Evolutionary conservation across 2,797 vertebrate genomes (phyloP), one percentile per base, ranked within the genome.

Genomic region (Cheirogaleus major): DNA sequence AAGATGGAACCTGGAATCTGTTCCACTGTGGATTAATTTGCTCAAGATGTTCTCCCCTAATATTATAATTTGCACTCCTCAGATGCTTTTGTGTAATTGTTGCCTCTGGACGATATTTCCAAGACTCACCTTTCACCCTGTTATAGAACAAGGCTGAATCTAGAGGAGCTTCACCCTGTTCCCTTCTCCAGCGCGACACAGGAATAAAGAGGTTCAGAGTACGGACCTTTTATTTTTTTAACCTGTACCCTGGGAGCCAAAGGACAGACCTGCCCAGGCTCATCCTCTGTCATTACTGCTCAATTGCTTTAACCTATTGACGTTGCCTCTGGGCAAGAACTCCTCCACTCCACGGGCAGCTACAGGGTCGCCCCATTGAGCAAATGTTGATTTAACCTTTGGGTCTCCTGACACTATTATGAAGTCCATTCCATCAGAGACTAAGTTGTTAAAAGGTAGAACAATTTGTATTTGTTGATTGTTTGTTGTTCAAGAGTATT

Each of bases 311-410:
- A 98, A 98, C 98, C 98, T 98, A 93, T 98, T 98, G 98, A 98
- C 98, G 98, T 98, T 94, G 95, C 95, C 97, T 94, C 97, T 97
- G 91, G 96, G 93, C 0, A 0, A 88, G 95, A 97, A 96, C 97
- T 97, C 96, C 97, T 92, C 96, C 88, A 93, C 72, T 27, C 91
- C 67, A 57, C 18, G 50, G 96, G 95, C 96, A 98, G 93, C 92
- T 95, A 48, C 12, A 75, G 85, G 84, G 96, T 97, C 97, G 96
- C 96, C 95, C 87, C 89, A 90, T 2, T 50, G 90, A 97, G 92
- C 98, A 98, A 99, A 99, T 98, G 97, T 98, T 98, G 98, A 97
- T 95, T 97, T 98, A 98, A 98, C 98, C 98, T 99, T 98, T 65
- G 85, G 0, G 30, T 96, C 96, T 97, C 94, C 0, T 96, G 97